phyloP scores from a whole-genome alignment of 2,797 vertebrate genomes.

The Chelidonichthys spinosus region DNA sequence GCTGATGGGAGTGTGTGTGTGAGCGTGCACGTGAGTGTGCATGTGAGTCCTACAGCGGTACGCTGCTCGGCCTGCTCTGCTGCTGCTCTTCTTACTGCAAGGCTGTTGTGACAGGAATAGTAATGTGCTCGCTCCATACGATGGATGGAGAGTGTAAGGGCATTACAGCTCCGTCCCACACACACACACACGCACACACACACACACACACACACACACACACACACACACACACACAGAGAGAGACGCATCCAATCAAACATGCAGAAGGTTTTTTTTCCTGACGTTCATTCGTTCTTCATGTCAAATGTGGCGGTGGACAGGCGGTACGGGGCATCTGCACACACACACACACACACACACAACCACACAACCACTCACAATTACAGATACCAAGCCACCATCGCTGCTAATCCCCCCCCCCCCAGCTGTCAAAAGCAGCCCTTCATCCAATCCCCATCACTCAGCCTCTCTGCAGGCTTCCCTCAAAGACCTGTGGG shows the following conservation, averaged over 20 bases:
- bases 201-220: neutral
- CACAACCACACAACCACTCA: conserved; percentile 36
- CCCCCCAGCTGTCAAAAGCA: conserved; percentile 79
- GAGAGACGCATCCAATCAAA: conserved; percentile 9
- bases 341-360: conserved; percentile 20
- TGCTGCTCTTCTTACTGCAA: conserved; percentile 83
- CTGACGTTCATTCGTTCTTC: conserved; percentile 35
- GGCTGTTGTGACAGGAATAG: conserved; percentile 86
- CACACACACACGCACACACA: conserved; percentile 13
- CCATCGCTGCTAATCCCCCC: conserved; percentile 73
- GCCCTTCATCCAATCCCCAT: conserved; percentile 59
- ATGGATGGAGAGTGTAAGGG: conserved; percentile 67
- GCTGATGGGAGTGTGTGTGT: conserved; percentile 33
- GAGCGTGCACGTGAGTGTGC: conserved; percentile 29
- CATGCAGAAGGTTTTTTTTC: conserved; percentile 27
- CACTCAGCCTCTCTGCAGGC: conserved; percentile 52
- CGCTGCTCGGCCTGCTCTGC: conserved; percentile 64
- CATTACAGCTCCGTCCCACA: conserved; percentile 56
- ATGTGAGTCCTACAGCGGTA: conserved; percentile 42
- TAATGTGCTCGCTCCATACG: conserved; percentile 78
- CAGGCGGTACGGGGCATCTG: conserved; percentile 43
- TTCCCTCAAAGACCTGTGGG: conserved; percentile 61
- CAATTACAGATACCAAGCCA: conserved; percentile 67
- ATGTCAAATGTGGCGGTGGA: conserved; percentile 40
- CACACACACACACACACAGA: neutral